These are phyloP conservation scores for Mesembrinibis cayennensis DNA, from an alignment of 2,113 vertebrate species.

Conservation along the genomic window DNA sequence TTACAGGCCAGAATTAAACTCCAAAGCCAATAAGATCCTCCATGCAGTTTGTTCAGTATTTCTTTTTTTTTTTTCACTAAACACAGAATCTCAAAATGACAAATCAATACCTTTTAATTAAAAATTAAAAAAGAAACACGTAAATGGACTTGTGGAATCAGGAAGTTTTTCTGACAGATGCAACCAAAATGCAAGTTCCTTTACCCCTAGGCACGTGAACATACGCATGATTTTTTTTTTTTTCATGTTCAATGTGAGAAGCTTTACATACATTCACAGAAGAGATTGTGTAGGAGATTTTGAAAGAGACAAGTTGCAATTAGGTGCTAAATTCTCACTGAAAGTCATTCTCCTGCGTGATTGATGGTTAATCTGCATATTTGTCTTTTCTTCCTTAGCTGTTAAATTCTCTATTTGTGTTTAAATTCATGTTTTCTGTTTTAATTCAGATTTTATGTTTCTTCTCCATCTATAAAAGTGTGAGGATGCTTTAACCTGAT, in stretches of 20 bases:
- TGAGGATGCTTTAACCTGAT: not conserved
- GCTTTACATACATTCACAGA: not conserved
- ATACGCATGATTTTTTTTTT: not conserved
- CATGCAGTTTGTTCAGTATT: not conserved
- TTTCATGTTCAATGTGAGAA: not conserved
- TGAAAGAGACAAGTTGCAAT: not conserved
- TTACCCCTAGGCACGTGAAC: not conserved
- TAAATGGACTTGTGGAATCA: not conserved
- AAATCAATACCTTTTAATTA: conserved; percentile 16
- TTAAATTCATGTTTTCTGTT: not conserved
- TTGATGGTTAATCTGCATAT: not conserved
- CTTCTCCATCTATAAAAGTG: not conserved
- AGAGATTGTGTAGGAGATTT: not conserved
- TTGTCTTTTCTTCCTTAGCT: not conserved
- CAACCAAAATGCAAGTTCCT: not conserved
- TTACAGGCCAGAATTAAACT: not conserved
- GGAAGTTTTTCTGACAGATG: not conserved
- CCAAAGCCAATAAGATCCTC: not conserved
- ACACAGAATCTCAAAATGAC: conserved; percentile 23
- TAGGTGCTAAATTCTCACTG: not conserved
- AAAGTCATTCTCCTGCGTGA: not conserved
- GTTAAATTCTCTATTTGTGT: not conserved
- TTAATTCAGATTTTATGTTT: not conserved
- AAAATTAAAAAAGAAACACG: not conserved
- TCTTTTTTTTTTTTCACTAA: not conserved